A percentile compares a stretch with the other conserved stretches of the same genome.
phyloP scores from a whole-genome alignment of 2,888 invertebrate genomes.

The Tiliacea aurago region DNA sequence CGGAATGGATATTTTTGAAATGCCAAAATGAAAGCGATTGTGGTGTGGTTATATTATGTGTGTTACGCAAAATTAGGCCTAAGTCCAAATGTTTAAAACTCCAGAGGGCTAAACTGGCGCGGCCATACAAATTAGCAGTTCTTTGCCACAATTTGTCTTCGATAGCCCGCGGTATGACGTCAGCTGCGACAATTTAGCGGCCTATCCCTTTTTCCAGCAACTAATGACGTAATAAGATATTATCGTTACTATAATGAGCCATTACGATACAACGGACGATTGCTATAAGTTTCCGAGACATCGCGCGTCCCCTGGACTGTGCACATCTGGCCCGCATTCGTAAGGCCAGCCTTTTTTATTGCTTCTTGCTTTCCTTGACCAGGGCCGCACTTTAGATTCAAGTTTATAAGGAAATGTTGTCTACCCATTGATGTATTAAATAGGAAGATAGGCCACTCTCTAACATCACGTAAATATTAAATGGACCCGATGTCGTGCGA shows the following conservation, averaged over 20 bases:
- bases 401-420: slow-evolving; percentile 2
- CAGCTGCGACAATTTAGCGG: slow-evolving; percentile 65
- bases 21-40: not conserved
- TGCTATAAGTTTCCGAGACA: slow-evolving; percentile 38
- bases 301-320: slow-evolving; percentile 14
- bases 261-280: slow-evolving; percentile 57
- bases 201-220: slow-evolving; percentile 52
- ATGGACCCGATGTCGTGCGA: no score
- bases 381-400: slow-evolving; percentile 44
- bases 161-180: slow-evolving; percentile 49
- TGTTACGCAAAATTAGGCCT: not conserved
- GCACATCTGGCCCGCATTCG: slow-evolving; percentile 68
- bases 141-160: slow-evolving; percentile 31
- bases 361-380: slow-evolving; percentile 48
- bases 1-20: no score
- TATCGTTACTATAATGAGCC: slow-evolving; percentile 61
- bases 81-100: not conserved
- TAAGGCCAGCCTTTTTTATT: slow-evolving; percentile 23
- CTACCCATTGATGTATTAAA: no score
- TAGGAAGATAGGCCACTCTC: no score
- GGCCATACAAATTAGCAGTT: slow-evolving; percentile 46
- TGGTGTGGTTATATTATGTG: not conserved
- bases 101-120: slow-evolving; percentile 12
- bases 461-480: no score
- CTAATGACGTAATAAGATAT: slow-evolving; percentile 60